Base-by-base conservation (phyloP, 2,797 vertebrate genomes). In the Helostoma temminkii region DNA sequence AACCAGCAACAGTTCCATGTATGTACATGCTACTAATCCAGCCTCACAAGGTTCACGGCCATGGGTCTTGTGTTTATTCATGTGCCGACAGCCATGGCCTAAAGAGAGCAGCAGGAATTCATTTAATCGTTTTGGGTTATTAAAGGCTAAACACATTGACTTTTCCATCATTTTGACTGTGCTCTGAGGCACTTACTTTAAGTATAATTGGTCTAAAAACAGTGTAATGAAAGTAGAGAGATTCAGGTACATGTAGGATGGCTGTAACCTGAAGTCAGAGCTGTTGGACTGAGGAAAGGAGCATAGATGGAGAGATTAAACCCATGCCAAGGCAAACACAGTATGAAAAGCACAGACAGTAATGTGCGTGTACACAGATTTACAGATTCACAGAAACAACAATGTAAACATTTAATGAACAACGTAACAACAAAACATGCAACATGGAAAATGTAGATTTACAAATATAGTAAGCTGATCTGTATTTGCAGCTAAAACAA, bases 1-100 rank as follows among this genome's bases (percentile, higher is more conserved):
- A 68, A 68, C 66, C 80, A 78, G 58, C 66, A 71, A 52, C 62
- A 84, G 73, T 81, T 84, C 88, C 89, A 87, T 91, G 86, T 91
- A 89, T 87, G 90, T 89, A 67, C 86, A 85, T 87, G 67, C 52
- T 39, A 1, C 68, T 36, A 24, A 47, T 60, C 62, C 58, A 69
- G 71, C 67, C 54, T 53, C 53, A 30, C 48, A 43, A 25, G 64
- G 71, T 87, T 88, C 80, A 82, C 32, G 10, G 63, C 68, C 68
- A 34, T 49, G 43, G 19, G 59, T 61, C 42, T 53, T 21, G 64
- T 82, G 79, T 84, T 80, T 84, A 62, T 84, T 81, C 63, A 56
- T 68, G 68, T 18, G 46, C 41, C 8, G 49, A 66, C 74, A 74
- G 67, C 71, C 37, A 11, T 46, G 26, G 63, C 65, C 75, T 37